Evolutionary conservation across 2,888 invertebrate genomes (phyloP).

Genomic region (Drosophila dives): DNA sequence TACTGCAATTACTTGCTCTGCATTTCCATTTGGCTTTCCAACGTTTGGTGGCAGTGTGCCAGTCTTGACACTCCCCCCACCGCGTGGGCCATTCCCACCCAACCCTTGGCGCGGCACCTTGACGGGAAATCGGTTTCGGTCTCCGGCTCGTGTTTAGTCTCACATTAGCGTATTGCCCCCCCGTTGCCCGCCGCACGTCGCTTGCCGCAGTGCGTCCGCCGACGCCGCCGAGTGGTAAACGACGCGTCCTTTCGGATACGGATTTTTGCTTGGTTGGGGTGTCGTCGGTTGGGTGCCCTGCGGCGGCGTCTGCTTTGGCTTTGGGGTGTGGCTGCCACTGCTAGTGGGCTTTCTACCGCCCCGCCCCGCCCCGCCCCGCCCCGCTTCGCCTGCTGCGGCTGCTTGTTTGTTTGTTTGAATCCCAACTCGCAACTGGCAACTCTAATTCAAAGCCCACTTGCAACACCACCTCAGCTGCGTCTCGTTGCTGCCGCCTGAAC

Average conservation of each 20-base stretch:
- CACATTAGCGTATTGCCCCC: conserved; percentile 71
- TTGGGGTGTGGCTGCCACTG: conserved; percentile 38
- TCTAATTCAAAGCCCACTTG: conserved; percentile 9
- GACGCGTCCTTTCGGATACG: conserved; percentile 62
- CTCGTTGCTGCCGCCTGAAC: conserved; percentile 50
- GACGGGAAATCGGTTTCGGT: conserved; percentile 74
- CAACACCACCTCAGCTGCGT: conserved; percentile 4
- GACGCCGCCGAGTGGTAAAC: conserved; percentile 54
- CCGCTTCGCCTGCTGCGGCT: conserved; percentile 26
- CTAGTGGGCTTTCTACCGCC: too few relatives aligned
- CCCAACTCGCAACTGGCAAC: conserved; percentile 24
- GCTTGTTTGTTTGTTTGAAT: conserved; percentile 57
- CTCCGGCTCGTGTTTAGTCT: conserved; percentile 72
- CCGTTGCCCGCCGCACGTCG: background rate
- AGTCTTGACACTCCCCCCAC: background rate
- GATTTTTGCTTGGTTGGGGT: conserved; percentile 33
- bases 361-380: too few relatives aligned
- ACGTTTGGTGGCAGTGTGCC: conserved; percentile 33
- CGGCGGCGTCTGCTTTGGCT: conserved; percentile 50
- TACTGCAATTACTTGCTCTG: background rate
- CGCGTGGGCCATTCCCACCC: background rate
- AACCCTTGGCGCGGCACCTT: conserved; percentile 42
- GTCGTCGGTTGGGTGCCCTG: conserved; percentile 12
- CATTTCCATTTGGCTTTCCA: background rate
- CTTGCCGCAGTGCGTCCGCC: conserved; percentile 33